Percentiles rank a stretch among this genome's conserved stretches.
Conservation (phyloP, 2,888 invertebrate genomes). For the Carabus problematicus region DNA sequence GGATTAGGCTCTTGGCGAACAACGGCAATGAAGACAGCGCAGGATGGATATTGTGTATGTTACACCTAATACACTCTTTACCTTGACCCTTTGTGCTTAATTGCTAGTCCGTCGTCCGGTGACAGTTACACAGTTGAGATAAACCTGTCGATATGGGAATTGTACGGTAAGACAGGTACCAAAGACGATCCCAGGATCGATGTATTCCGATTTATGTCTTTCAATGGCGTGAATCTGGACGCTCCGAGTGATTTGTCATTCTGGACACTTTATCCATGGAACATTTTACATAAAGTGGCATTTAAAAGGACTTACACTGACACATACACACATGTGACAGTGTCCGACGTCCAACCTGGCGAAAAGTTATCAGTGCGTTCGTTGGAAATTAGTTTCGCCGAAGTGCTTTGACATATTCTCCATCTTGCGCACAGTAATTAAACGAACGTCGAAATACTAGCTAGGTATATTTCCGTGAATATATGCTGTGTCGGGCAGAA, state of each 20-base stretch:
- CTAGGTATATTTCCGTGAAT: no score
- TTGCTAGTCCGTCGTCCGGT: constrained; percentile 22
- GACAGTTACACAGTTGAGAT: constrained; percentile 19
- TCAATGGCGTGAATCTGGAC: constrained; percentile 7
- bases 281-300: constrained; percentile 32
- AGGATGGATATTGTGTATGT: neutral
- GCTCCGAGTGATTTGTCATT: constrained; percentile 33
- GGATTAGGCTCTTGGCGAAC: constrained; percentile 10
- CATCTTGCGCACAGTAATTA: no score
- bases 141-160: constrained; percentile 18
- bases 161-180: constrained; percentile 10
- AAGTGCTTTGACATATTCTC: no score
- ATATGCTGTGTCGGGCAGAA: no score
- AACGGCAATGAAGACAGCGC: constrained; percentile 5
- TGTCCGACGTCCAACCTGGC: constrained; percentile 27
- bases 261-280: constrained; percentile 14
- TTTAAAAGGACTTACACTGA: constrained; percentile 20
- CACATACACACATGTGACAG: constrained; percentile 10
- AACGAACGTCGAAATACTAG: no score
- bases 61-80: constrained; percentile 9
- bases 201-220: constrained; percentile 18
- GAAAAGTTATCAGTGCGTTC: constrained; percentile 3
- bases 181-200: constrained; percentile 22
- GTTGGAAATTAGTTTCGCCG: no score
- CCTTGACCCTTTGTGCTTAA: constrained; percentile 31